Conservation (phyloP, 2,888 invertebrate genomes). For the Bellardia pandia region DNA sequence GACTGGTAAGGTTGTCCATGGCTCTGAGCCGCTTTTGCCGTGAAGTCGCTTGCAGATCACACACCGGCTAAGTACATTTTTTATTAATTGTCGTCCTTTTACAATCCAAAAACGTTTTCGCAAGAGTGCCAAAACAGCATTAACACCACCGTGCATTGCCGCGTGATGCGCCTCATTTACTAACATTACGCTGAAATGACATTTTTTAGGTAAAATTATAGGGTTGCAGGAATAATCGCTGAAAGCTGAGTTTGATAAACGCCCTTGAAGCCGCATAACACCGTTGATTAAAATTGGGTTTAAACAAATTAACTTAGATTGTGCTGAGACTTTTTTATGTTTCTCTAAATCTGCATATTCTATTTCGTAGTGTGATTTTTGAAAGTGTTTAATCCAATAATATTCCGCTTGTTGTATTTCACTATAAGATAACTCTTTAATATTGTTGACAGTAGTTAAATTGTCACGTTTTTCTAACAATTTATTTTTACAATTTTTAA, state of each 20-base stretch:
- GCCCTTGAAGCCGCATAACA: slow-evolving; percentile 32
- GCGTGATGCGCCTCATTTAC: slow-evolving; percentile 61
- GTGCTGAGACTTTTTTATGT: slow-evolving; percentile 37
- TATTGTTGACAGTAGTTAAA: too few species aligned
- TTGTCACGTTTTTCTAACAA: too few species aligned
- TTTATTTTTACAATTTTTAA: too few species aligned
- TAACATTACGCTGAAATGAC: slow-evolving; percentile 60
- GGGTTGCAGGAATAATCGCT: slow-evolving; percentile 43
- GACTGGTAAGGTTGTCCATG: too few species aligned
- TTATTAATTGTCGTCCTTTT: slow-evolving; percentile 57
- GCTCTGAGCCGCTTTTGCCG: slow-evolving; percentile 4
- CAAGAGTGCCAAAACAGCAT: slow-evolving; percentile 57
- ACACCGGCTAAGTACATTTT: slow-evolving; percentile 27
- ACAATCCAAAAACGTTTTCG: slow-evolving; percentile 67
- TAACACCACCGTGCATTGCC: slow-evolving; percentile 29
- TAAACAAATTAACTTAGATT: slow-evolving; percentile 61
- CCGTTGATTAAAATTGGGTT: slow-evolving; percentile 43
- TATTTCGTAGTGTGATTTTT: too few species aligned
- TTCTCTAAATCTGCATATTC: too few species aligned
- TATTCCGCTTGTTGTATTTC: too few species aligned
- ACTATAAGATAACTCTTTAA: too few species aligned
- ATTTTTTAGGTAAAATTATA: slow-evolving; percentile 49
- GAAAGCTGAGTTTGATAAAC: slow-evolving; percentile 25
- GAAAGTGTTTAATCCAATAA: too few species aligned
- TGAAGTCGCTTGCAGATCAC: slow-evolving; percentile 63